Conservation (phyloP, 2,797 vertebrate genomes). For the Smutsia temminckii region DNA sequence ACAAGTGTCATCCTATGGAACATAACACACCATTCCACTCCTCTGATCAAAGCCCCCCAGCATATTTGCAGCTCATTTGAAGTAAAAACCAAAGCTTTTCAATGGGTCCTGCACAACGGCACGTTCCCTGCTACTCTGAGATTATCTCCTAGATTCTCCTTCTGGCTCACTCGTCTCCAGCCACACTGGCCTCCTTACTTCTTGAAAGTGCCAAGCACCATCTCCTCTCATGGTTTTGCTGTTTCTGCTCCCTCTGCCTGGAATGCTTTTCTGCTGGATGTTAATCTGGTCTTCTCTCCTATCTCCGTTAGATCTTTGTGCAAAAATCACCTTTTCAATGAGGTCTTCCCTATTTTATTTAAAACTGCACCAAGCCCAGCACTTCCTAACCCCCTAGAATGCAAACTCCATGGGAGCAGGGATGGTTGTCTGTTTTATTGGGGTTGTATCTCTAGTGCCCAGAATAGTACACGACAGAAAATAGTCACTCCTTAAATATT, state of each 20-base stretch:
- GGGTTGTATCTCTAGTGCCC: accelerated
- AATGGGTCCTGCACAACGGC: accelerated
- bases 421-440: neutral
- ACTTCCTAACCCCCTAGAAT: neutral
- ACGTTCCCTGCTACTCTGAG: neutral
- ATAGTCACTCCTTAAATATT: neutral
- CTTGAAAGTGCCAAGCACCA: neutral
- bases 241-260: neutral
- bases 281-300: accelerated
- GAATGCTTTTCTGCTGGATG: neutral
- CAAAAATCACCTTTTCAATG: neutral
- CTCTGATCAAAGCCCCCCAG: neutral
- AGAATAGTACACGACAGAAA: neutral
- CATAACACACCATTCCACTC: neutral
- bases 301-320: neutral
- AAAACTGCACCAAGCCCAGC: neutral
- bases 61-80: neutral
- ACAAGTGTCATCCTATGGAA: neutral
- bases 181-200: neutral
- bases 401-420: neutral
- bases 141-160: neutral
- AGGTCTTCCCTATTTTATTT: neutral
- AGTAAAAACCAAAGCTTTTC: neutral
- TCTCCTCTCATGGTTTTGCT: neutral
- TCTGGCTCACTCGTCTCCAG: neutral